Base-by-base conservation (phyloP, 2,888 invertebrate genomes). In the Cactoblastis cactorum region DNA sequence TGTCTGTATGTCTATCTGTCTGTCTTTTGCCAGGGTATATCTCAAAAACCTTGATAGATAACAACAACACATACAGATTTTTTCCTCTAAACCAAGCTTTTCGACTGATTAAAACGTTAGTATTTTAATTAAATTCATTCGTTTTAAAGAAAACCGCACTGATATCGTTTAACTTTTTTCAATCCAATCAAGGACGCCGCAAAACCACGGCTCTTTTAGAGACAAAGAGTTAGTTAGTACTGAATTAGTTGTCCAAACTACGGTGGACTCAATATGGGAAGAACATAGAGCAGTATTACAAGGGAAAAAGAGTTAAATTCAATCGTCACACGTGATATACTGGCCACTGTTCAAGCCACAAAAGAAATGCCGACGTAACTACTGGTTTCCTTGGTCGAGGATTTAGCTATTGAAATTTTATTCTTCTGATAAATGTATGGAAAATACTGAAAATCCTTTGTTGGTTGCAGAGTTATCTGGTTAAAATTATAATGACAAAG, bases 161-260 rank as follows among this genome's bases (percentile, higher is more conserved):
- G 9, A 17, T 32, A 4, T 28, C 11, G 28, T 15, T 43, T 15
- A 43, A 28, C n/a, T 15, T 24, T 24, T 32, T 28, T 28, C 8
- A 43, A 43, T 43, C 28, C 28, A 43, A 32, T 28, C n/a, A 43
- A 32, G 43, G 28, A 17, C 4, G 17, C 32, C 43, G n/a, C 28
- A 43, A 11, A 43, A 43, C 43, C 17, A 28, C 28, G 11, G 9
- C n/a, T 14, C 28, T 28, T 43, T 28, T 11, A 17, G 28, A 28
- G 12, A 43, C 28, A 32, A 43, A 28, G 43, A 15, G 43, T 28
- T 43, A 43, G 3, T 28, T 14, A 43, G 39, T 28, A 11, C 28
- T 43, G 43, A 43, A 15, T 43, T 43, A 43, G 43, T 43, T 38
- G 34, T 35, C 34, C 34, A 35, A 14, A 14, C 14, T 35, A 35